phyloP scores from a whole-genome alignment of 2,888 invertebrate species.

The Cryptophagus acutangulus region DNA sequence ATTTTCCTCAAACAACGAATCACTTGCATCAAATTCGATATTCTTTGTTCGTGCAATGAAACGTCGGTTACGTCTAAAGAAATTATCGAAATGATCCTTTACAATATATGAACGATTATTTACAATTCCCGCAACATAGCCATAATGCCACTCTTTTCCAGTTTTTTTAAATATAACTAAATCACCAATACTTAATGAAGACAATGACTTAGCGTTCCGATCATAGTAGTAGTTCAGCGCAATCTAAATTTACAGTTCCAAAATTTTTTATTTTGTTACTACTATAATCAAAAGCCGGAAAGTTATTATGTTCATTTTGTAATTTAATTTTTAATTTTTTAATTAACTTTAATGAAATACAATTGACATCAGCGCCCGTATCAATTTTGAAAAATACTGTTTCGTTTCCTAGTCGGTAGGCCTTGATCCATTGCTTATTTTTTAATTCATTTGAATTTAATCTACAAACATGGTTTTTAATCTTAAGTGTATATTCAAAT shows the following conservation, averaged over 20 bases:
- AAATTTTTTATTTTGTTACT: neutral
- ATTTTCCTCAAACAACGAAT: too few species aligned
- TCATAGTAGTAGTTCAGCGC: too few species aligned
- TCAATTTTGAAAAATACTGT: neutral
- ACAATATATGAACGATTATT: too few species aligned
- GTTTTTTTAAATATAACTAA: too few species aligned
- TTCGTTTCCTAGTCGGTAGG: neutral
- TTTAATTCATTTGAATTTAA: neutral
- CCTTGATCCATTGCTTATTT: neutral
- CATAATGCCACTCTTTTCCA: too few species aligned
- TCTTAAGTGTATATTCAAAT: neutral
- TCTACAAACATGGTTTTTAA: neutral
- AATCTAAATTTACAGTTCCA: neutral
- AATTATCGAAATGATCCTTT: too few species aligned
- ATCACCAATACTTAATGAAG: too few species aligned
- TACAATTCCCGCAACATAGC: too few species aligned
- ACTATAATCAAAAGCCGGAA: constrained; percentile 1
- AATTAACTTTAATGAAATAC: neutral
- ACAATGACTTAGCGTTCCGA: too few species aligned
- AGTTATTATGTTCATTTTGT: neutral
- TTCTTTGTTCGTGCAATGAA: too few species aligned
- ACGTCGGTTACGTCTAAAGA: too few species aligned
- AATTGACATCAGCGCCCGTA: neutral
- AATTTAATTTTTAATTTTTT: neutral
- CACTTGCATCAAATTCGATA: too few species aligned